A percentile compares a stretch with the other conserved stretches of the same genome.
These are phyloP conservation scores for Anoura caudifer DNA, from an alignment of 2,113 vertebrate species.

Conservation along the genomic window DNA sequence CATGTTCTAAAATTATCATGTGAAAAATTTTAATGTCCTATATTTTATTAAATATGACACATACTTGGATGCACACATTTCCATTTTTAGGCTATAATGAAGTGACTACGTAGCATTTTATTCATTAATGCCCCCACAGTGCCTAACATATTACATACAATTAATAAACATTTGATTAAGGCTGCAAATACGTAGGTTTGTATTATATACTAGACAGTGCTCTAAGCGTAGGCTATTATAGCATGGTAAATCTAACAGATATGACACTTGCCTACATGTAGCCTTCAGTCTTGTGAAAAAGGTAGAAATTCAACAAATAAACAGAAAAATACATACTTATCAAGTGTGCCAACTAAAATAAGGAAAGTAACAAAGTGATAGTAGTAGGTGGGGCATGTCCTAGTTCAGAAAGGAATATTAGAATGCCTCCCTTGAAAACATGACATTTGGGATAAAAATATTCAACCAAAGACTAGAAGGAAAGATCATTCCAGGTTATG, in stretches of 20 bases:
- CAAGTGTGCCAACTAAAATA: background rate
- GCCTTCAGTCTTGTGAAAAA: background rate
- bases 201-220: background rate
- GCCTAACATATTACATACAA: background rate
- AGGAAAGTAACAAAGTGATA: background rate
- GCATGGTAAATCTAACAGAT: background rate
- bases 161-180: constrained; percentile 15
- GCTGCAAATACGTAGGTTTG: background rate
- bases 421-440: background rate
- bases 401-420: background rate
- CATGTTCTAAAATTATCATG: background rate
- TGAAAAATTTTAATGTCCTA: background rate
- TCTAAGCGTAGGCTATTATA: background rate
- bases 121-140: background rate
- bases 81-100: constrained; percentile 7
- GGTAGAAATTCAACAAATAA: background rate
- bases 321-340: background rate
- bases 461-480: background rate
- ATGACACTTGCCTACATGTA: background rate
- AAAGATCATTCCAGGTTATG: background rate
- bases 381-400: background rate
- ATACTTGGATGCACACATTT: background rate
- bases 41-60: constrained; percentile 21
- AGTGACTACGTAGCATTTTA: background rate
- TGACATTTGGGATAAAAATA: background rate